These are phyloP conservation scores for Byasa hedistus DNA, from an alignment of 2,888 invertebrate species.

Conservation along the genomic window DNA sequence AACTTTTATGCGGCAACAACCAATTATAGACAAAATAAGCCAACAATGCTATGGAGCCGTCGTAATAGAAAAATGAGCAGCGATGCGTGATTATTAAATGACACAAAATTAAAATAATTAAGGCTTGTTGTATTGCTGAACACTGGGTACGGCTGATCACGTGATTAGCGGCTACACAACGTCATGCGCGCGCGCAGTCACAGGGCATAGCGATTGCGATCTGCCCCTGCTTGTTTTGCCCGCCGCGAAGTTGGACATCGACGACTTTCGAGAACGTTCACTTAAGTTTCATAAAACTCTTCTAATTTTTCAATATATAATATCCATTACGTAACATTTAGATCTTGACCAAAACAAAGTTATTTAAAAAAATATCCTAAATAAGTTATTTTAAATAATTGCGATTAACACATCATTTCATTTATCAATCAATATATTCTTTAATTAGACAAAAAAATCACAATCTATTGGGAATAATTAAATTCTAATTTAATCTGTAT, in stretches of 20 bases:
- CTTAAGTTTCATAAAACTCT: too few species aligned
- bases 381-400: too few species aligned
- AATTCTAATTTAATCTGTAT: too few species aligned
- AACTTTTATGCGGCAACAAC: constrained; percentile 14
- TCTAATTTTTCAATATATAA: too few species aligned
- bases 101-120: constrained; percentile 49
- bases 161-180: constrained; percentile 41
- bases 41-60: constrained; percentile 28
- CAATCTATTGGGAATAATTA: too few species aligned
- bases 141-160: constrained; percentile 37
- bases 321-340: too few species aligned
- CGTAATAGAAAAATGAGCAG: constrained; percentile 27
- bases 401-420: too few species aligned
- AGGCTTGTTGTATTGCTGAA: constrained; percentile 30
- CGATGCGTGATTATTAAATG: constrained; percentile 35
- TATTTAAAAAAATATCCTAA: too few species aligned
- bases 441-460: too few species aligned
- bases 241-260: neutral
- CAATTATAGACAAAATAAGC: constrained; percentile 20
- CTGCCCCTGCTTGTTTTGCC: neutral
- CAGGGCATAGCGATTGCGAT: constrained; percentile 34
- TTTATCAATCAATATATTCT: too few species aligned
- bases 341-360: too few species aligned
- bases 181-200: constrained; percentile 38
- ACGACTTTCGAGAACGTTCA: too few species aligned